Base-by-base conservation (phyloP, 2,888 invertebrate species). In the Aporophyla lueneburgensis region DNA sequence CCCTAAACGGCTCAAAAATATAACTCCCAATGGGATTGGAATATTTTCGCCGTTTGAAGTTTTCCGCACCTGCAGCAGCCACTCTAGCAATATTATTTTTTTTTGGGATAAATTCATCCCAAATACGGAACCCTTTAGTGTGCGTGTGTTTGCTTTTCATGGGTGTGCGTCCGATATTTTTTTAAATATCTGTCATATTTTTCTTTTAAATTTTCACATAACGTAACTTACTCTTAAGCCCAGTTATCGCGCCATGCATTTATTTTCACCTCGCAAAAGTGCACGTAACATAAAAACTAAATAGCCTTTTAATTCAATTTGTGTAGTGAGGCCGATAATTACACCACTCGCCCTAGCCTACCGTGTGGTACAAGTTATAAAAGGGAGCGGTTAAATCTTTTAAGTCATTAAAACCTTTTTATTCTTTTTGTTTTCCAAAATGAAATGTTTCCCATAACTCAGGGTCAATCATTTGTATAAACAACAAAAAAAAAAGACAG, bases 271-370 rank as follows among this genome's bases (percentile, higher is more conserved):
- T 71, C 19, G 27, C 43, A n/a, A 53, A n/a, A 66, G 61, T 33
- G 67, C 62, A 62, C 58, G 54, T n/a, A 43, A 63, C 43, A 63
- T 80, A 84, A 81, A 81, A 81, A 80, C 74, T 71, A 87, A 84
- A 84, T 82, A 81, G 69, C 73, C 66, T 86, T 88, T 83, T 88
- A 88, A 87, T 87, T 87, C 87, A 87, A 87, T 87, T 88, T 87
- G 87, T 83, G 78, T 80, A 87, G 84, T 86, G 84, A 80, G 77
- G 83, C 80, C 83, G 81, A 88, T 87, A 88, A 88, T 88, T 87
- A 86, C 78, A 71, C 77, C 74, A 78, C 87, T 86, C 84, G 67
- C 87, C 84, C 83, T 81, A 79, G 65, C 69, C 75, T 51, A 69
- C 16, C 16, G n/a, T 59, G 9, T 4, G 81, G 74, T 61, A 2